Conservation (phyloP, 2,797 vertebrate genomes). For the Lutjanus argentimaculatus region DNA sequence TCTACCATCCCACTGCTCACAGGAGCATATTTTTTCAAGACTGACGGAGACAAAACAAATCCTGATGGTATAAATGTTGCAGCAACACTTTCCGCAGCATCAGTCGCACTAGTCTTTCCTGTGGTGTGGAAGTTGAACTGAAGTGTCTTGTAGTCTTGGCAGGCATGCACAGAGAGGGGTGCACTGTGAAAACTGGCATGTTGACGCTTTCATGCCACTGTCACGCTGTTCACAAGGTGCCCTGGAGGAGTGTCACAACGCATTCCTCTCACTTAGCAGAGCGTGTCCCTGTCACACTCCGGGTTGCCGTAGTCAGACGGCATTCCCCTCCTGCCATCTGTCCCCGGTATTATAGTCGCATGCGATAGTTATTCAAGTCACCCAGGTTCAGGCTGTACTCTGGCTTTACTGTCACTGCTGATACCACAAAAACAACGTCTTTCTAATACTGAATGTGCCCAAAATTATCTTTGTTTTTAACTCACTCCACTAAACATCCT, state of each 20-base stretch:
- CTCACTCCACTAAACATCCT: constrained; percentile 26
- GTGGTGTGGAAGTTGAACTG: constrained; percentile 65
- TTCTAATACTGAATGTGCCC: constrained; percentile 10
- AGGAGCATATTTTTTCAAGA: constrained; percentile 33
- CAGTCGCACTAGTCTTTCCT: constrained; percentile 42
- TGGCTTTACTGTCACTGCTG: constrained; percentile 17
- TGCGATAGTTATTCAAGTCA: constrained; percentile 63
- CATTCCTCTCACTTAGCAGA: constrained; percentile 76
- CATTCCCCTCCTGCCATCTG: constrained; percentile 76
- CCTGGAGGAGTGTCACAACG: constrained; percentile 78
- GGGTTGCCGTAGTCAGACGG: constrained; percentile 72
- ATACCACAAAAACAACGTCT: constrained; percentile 27
- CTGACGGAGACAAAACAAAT: constrained; percentile 19
- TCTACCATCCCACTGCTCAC: constrained; percentile 44
- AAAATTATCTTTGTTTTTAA: constrained; percentile 39
- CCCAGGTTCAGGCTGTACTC: constrained; percentile 42
- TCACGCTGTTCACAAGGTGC: constrained; percentile 80
- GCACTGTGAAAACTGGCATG: constrained; percentile 80
- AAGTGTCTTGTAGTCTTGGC: constrained; percentile 68
- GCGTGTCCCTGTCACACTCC: constrained; percentile 79
- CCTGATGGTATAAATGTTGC: constrained; percentile 42
- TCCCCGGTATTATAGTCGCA: constrained; percentile 54
- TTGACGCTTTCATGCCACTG: constrained; percentile 79
- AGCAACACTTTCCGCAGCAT: constrained; percentile 47
- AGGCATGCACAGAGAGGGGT: constrained; percentile 61